These are phyloP conservation scores for Drosophila pachea DNA, from an alignment of 1,140 invertebrate species.

Conservation along the genomic window DNA sequence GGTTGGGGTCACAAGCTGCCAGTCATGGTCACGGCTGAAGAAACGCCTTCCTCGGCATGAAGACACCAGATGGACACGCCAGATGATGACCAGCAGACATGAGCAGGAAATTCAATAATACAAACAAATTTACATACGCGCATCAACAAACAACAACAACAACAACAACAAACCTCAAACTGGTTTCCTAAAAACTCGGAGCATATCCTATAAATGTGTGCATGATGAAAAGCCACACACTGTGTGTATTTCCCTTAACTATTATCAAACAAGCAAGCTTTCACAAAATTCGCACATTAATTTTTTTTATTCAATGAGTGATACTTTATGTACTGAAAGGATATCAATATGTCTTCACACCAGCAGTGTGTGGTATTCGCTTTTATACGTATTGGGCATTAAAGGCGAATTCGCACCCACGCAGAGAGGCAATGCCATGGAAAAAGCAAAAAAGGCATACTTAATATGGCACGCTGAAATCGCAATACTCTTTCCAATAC, in stretches of 20 bases:
- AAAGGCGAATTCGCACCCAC: constrained; percentile 20
- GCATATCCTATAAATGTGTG: too few species aligned
- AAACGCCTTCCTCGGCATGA: constrained; percentile 19
- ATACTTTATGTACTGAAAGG: neutral
- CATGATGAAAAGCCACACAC: too few species aligned
- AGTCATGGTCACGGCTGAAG: constrained; percentile 62
- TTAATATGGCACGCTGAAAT: neutral
- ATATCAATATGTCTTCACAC: neutral
- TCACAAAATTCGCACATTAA: too few species aligned
- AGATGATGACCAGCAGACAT: constrained; percentile 46
- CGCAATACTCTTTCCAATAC: neutral
- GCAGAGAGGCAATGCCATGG: neutral
- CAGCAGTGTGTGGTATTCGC: neutral
- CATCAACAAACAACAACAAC: neutral
- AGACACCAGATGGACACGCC: constrained; percentile 1
- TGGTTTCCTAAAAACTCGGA: constrained; percentile 2
- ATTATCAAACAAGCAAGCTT: too few species aligned
- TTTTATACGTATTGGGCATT: constrained; percentile 4
- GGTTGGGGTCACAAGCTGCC: constrained; percentile 57
- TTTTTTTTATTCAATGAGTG: too few species aligned
- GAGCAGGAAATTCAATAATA: constrained; percentile 61
- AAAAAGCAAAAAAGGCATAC: neutral
- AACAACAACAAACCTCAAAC: neutral
- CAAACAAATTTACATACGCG: constrained; percentile 15
- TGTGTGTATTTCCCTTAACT: too few species aligned